A percentile compares a stretch with the other conserved stretches of the same genome.
These are phyloP conservation scores for Dilophus febrilis DNA, from an alignment of 2,888 invertebrate genomes.

Conservation along the genomic window DNA sequence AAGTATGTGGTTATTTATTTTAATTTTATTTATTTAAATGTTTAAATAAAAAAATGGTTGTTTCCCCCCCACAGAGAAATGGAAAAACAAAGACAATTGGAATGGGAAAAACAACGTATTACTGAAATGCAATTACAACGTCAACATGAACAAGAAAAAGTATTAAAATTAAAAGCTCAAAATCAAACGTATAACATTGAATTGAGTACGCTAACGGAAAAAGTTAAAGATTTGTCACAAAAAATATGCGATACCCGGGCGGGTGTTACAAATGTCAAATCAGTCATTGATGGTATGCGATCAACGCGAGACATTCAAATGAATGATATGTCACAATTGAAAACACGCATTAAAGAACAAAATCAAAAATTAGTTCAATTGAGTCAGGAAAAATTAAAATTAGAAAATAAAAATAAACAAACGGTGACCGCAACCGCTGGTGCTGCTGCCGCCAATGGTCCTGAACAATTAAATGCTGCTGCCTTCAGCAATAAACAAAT, in stretches of 20 bases:
- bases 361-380: slow-evolving; percentile 63
- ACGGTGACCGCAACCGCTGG: slow-evolving; percentile 26
- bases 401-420: slow-evolving; percentile 46
- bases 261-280: slow-evolving; percentile 78
- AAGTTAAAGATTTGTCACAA: slow-evolving; percentile 60
- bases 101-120: slow-evolving; percentile 85
- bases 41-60: background rate
- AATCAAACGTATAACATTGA: slow-evolving; percentile 72
- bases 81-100: slow-evolving; percentile 85
- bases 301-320: slow-evolving; percentile 81
- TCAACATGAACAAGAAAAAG: slow-evolving; percentile 69
- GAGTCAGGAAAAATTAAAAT: slow-evolving; percentile 66
- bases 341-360: slow-evolving; percentile 66
- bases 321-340: slow-evolving; percentile 67
- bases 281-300: slow-evolving; percentile 92
- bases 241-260: slow-evolving; percentile 70
- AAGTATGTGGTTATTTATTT: background rate
- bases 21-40: background rate
- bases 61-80: slow-evolving; percentile 46
- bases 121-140: slow-evolving; percentile 75
- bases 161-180: slow-evolving; percentile 69
- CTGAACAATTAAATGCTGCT: slow-evolving; percentile 41
- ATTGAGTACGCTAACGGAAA: slow-evolving; percentile 38
- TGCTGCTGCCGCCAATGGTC: slow-evolving; percentile 32
- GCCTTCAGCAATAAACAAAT: slow-evolving; percentile 54